Base-by-base conservation (phyloP, 2,888 invertebrate species). In the Elysia crispata region DNA sequence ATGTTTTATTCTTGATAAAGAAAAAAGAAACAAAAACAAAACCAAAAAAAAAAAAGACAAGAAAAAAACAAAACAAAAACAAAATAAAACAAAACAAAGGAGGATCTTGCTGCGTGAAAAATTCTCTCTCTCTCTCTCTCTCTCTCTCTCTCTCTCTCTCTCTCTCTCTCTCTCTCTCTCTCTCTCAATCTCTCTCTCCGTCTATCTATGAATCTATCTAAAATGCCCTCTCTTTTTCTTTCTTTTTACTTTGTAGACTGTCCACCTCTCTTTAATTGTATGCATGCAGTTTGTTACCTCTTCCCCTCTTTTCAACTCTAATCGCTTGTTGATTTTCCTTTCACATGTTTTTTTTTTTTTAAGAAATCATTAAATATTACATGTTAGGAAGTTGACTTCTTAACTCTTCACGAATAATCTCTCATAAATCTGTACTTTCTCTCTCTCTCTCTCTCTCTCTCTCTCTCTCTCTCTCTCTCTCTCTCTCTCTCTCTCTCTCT, bases 391-490 rank as follows among this genome's bases (percentile, higher is more conserved):
- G n/a, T n/a, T n/a, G n/a, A n/a, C n/a, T n/a, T n/a, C n/a, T n/a
- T n/a, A n/a, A 23, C 62, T 62, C n/a, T 11, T 25, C 62, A 25
- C n/a, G 25, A n/a, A 62, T 62, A 62, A 23, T 25, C 25, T 6
- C n/a, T 25, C 25, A 6, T 62, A 25, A 23, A n/a, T 62, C 62
- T 62, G 62, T 62, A n/a, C 5, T 41, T 6, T 41, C 41, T 41
- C 41, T 41, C 11, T 41, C 41, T 41, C 66, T 66, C 66, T 66
- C 66, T 66, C 66, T 66, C 66, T 66, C 18, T 66, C 66, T 66
- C 66, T 66, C 28, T 66, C 28, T 23, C 66, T 25, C 23, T 66
- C 66, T 66, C 25, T 66, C 28, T 66, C 66, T 23, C 18, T n/a
- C 28, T 69, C 67, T 69, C 67, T 66, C 18, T 66, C 23, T 66